A percentile compares a stretch with the other conserved stretches of the same genome.
Conservation (phyloP, 2,888 invertebrate species). For the Himalopsyche kuldschensis region DNA sequence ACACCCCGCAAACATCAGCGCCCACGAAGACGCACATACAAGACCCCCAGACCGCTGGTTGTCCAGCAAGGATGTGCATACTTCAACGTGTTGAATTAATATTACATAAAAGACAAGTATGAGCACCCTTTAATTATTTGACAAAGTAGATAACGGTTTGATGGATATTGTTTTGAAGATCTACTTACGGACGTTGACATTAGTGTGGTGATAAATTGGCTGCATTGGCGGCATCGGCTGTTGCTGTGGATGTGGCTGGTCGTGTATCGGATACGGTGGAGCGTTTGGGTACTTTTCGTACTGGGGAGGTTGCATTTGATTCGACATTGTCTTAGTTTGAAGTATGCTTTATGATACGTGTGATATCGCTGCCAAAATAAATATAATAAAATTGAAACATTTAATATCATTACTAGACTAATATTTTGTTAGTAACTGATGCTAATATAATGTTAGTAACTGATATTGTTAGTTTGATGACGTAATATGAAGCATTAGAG, state of each 20-base stretch:
- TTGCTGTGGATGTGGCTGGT: no score
- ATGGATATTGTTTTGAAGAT: neutral
- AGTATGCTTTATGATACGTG: neutral
- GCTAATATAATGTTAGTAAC: no score
- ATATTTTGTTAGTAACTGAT: no score
- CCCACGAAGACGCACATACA: no score
- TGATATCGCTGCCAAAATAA: neutral
- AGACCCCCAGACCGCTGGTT: no score
- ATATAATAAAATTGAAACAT: neutral
- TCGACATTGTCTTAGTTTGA: neutral
- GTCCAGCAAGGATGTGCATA: no score
- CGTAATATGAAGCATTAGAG: no score
- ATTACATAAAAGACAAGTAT: neutral
- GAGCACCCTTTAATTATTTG: neutral
- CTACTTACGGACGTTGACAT: neutral
- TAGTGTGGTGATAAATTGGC: neutral
- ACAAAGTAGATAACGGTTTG: neutral
- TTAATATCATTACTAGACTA: neutral
- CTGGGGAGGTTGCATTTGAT: neutral
- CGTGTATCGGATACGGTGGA: neutral
- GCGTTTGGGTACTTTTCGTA: neutral
- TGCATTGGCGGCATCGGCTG: no score
- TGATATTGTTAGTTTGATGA: no score
- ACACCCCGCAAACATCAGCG: no score
- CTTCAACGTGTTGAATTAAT: no score